Evolutionary conservation across 2,113 vertebrate species (phyloP).

Genomic region (Antechinus stuartii): DNA sequence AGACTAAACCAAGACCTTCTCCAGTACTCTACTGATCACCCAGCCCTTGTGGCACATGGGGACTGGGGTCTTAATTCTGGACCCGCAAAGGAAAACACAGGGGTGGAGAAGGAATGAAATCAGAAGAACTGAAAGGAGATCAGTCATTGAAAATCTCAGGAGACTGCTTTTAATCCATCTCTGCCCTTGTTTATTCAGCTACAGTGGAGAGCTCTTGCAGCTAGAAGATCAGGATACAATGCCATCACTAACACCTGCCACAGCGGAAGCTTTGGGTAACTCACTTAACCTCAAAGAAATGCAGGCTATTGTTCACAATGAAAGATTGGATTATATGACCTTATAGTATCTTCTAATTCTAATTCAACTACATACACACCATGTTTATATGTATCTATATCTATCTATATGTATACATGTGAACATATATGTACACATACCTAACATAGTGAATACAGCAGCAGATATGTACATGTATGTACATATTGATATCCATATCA

Average conservation of each 20-base stretch:
- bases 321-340: background rate
- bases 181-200: background rate
- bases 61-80: background rate
- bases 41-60: background rate
- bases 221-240: background rate
- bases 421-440: too few species aligned
- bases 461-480: too few species aligned
- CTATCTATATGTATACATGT: too few species aligned
- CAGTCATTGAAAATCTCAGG: background rate
- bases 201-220: background rate
- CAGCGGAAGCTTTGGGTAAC: background rate
- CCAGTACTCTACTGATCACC: background rate
- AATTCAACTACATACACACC: background rate
- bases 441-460: too few species aligned
- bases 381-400: too few species aligned
- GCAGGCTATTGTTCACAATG: background rate
- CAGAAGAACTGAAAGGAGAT: background rate
- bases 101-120: background rate
- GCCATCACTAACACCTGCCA: background rate
- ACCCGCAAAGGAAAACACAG: background rate
- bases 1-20: background rate
- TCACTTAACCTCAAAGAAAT: background rate
- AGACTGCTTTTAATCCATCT: background rate
- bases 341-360: background rate
- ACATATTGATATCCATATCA: too few species aligned